Conservation (phyloP, 1,140 invertebrate genomes). For the Euborellia annulipes region DNA sequence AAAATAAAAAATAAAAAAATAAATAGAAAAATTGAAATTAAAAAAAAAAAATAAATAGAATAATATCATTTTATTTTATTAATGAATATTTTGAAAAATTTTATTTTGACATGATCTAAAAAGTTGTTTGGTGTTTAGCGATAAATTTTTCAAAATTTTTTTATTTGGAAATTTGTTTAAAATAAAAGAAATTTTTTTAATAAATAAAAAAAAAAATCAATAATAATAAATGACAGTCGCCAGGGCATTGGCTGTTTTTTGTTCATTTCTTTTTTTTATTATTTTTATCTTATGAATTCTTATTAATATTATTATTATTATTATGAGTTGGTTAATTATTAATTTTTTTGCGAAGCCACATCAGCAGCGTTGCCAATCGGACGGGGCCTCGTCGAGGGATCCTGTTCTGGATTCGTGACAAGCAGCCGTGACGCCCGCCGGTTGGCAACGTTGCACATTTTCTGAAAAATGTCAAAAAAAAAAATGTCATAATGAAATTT, state of each 20-base stretch:
- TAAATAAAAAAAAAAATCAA: slow-evolving; percentile 2
- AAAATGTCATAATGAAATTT: slow-evolving; percentile 1
- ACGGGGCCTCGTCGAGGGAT: no score
- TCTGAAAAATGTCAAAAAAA: not conserved
- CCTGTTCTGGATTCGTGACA: no score
- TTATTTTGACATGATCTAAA: slow-evolving; percentile 1
- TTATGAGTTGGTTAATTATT: slow-evolving; percentile 3
- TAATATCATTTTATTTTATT: no score
- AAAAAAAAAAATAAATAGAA: slow-evolving; percentile 10
- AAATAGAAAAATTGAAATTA: slow-evolving; percentile 14
- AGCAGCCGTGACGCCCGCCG: not conserved
- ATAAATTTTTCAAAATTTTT: no score
- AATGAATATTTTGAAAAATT: slow-evolving; percentile 19
- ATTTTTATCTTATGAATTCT: slow-evolving; percentile 25
- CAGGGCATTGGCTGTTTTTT: slow-evolving; percentile 66
- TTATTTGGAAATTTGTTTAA: no score
- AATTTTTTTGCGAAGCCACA: no score
- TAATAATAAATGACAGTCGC: slow-evolving; percentile 25
- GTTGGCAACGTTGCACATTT: slow-evolving; percentile 1
- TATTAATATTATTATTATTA: slow-evolving; percentile 18
- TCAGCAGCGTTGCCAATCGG: no score
- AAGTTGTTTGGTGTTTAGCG: no score
- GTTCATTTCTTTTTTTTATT: slow-evolving; percentile 9
- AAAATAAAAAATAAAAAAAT: no score
- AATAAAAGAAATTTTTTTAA: not conserved